A percentile compares a stretch with the other conserved stretches of the same genome.
These are phyloP conservation scores for Menidia menidia DNA, from an alignment of 2,797 vertebrate species.

Conservation along the genomic window DNA sequence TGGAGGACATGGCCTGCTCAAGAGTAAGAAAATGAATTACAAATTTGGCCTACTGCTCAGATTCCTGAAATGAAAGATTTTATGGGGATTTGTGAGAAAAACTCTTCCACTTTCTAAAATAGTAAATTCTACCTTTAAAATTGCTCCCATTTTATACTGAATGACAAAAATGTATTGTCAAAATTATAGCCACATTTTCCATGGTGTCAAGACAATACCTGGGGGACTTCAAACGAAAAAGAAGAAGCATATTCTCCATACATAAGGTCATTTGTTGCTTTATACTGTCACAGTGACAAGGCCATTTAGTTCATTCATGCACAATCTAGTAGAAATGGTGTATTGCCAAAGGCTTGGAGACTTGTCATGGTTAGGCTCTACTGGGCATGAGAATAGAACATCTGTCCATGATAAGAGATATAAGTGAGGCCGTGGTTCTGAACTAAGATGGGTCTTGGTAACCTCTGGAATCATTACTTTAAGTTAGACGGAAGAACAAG, in stretches of 20 bases:
- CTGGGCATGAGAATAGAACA: slow-evolving; percentile 62
- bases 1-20: slow-evolving; percentile 21
- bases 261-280: slow-evolving; percentile 41
- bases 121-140: background rate
- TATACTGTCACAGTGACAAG: slow-evolving; percentile 63
- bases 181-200: background rate
- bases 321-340: slow-evolving; percentile 48
- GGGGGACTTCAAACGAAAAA: background rate
- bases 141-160: background rate
- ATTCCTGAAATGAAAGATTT: slow-evolving; percentile 8
- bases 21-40: background rate
- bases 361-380: slow-evolving; percentile 70
- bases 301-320: slow-evolving; percentile 56
- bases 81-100: background rate
- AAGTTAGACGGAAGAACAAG: slow-evolving; percentile 51
- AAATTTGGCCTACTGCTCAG: slow-evolving; percentile 1
- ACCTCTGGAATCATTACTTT: slow-evolving; percentile 62
- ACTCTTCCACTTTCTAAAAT: background rate
- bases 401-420: slow-evolving; percentile 57
- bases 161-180: background rate
- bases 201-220: slow-evolving; percentile 12
- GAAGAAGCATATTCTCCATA: slow-evolving; percentile 1
- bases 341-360: slow-evolving; percentile 53
- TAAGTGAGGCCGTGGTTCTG: slow-evolving; percentile 48
- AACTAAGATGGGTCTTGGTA: slow-evolving; percentile 44